Evolutionary conservation across 2,113 vertebrate species (phyloP), one percentile per base, ranked within the genome.

Genomic region (Chrysemys picta): DNA sequence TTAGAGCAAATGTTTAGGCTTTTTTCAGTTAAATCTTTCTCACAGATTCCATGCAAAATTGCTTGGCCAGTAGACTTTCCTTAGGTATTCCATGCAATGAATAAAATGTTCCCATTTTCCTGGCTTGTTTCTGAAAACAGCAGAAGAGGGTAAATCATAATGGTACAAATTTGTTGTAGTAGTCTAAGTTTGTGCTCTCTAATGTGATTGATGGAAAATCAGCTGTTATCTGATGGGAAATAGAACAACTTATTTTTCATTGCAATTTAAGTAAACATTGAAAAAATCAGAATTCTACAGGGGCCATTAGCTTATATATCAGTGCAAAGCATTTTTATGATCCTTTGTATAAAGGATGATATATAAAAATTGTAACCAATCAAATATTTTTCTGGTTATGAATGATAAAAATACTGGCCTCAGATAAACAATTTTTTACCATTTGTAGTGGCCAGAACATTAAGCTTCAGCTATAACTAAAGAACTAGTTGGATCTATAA

Each of bases 261-360:
- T 22, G 16, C 45, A 84, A 69, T 76, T 98, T 97, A 93, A 98
- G 93, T 94, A 96, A 83, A 86, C 86, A 93, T 94, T 86, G 50
- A 93, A 95, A 85, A 97, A 87, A 81, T 84, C 93, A 95, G 88
- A 95, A 95, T 97, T 96, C 88, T 97, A 35, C 57, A 95, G 94
- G 86, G 93, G 84, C 81, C 92, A 89, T 97, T 97, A 94, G 91
- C 75, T 97, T 97, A 90, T 89, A 84, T 93, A 84, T 93, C 87
- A 94, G 89, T 83, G 35, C 87, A 93, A 97, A 96, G 94, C 90
- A 2, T 86, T 93, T 96, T 95, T 97, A 94, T 95, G 93, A 93
- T 92, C 89, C 88, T 91, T 85, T 87, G 21, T 89, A 80, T 92
- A 59, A 91, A 96, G 93, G 76, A 93, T 94, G 76, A 69, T 90